A percentile compares a stretch with the other conserved stretches of the same genome.
Evolutionary conservation across 2,113 vertebrate species (phyloP).

Genomic region (Erythrolamprus reginae): DNA sequence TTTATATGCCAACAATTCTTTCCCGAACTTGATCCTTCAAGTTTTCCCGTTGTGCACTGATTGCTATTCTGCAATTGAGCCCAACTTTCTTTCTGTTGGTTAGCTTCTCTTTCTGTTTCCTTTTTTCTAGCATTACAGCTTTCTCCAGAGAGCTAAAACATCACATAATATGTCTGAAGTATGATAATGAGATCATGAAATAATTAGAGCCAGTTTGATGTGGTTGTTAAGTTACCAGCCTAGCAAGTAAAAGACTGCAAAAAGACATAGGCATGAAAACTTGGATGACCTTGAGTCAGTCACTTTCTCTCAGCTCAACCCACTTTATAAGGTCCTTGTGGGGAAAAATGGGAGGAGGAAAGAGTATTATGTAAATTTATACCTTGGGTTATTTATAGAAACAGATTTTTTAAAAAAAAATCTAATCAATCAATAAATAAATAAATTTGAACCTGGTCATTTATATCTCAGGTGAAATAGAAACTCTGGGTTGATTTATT

Average conservation of each 20-base stretch:
- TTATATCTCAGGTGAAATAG: not conserved
- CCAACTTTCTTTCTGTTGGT: not conserved
- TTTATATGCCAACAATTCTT: not conserved
- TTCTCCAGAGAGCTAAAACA: not conserved
- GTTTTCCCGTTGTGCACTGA: not conserved
- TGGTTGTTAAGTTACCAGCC: too few species aligned
- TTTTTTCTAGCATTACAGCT: not conserved
- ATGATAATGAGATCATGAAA: not conserved
- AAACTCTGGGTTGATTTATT: not conserved
- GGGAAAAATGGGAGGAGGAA: too few species aligned
- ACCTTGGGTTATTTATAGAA: too few species aligned
- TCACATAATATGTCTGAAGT: not conserved
- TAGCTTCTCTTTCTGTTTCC: not conserved
- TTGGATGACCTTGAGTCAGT: too few species aligned
- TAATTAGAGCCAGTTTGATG: too few species aligned
- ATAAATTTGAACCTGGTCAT: not conserved
- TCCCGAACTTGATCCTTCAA: not conserved
- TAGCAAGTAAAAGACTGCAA: too few species aligned
- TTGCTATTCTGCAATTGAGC: not conserved
- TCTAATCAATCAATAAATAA: too few species aligned
- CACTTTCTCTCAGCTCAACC: too few species aligned
- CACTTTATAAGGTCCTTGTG: too few species aligned
- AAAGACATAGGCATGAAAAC: too few species aligned
- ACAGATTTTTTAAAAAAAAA: too few species aligned
- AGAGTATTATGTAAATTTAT: too few species aligned